Base-by-base conservation (phyloP, 2,797 vertebrate species). In the Cephalopachus bancanus region DNA sequence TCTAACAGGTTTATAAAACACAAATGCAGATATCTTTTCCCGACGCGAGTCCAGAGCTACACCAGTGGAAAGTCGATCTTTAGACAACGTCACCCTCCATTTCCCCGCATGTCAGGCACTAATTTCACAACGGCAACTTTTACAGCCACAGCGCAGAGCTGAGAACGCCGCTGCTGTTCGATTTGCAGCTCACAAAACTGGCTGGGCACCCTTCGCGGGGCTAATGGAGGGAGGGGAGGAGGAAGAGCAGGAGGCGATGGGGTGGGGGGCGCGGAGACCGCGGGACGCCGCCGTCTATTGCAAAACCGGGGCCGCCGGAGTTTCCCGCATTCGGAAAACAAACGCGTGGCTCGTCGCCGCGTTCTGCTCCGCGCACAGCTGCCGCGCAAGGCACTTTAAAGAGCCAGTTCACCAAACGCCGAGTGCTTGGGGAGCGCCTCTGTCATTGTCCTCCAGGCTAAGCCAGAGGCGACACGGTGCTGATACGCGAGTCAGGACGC, bases 111-210 rank as follows among this genome's bases (percentile, higher is more conserved):
- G 65, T 92, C 92, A 87, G 88, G 64, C 74, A 91, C 53, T 60
- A 69, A 79, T 97, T 97, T 97, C 97, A 97, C 97, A 97, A 97
- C 44, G 59, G 91, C 96, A 87, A 97, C 92, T 97, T 97, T 97
- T 97, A 96, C 96, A 80, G 65, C 72, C 89, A 69, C 87, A 95
- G 33, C 1, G 22, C 37, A 71, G 89, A 95, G 95, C 71, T 71
- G 91, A 53, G 93, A 91, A 95, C 93, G 37, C 79, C 76, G n/a
- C 88, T 59, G 91, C 20, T 59, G 44, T 64, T 83, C 55, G 83
- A 85, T 96, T 69, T 91, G 90, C 69, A 95, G 94, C 94, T 92
- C 93, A 91, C 59, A 72, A 71, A 92, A 97, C 90, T 96, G 93
- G 92, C 57, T 20, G 53, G 89, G 60, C 92, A 22, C 62, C n/a